Evolutionary conservation across 1,140 invertebrate genomes (phyloP).

Genomic region (Halictus rubicundus): DNA sequence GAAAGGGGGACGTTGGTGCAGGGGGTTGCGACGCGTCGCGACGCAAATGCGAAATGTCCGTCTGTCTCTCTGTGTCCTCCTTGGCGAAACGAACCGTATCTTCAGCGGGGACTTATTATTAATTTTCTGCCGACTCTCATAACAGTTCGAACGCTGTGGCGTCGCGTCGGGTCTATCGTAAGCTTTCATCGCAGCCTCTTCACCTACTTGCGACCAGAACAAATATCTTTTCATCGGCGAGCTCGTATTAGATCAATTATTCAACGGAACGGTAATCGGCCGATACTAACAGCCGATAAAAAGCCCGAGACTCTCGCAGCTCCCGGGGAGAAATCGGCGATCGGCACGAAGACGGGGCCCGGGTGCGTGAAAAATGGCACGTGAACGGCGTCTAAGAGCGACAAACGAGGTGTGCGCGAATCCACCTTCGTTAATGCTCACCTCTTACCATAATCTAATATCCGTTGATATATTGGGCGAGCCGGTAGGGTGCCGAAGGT

Average conservation of each 20-base stretch:
- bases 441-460: constrained; percentile 76
- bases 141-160: no score
- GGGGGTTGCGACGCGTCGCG: not conserved
- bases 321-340: constrained; percentile 59
- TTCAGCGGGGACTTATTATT: no score
- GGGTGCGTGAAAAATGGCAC: constrained; percentile 64
- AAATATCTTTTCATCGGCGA: constrained; percentile 22
- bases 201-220: constrained; percentile 32
- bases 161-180: not conserved
- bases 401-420: constrained; percentile 54
- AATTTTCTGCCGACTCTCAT: no score
- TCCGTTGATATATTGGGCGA: constrained; percentile 75
- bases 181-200: constrained; percentile 27
- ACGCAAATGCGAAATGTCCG: not conserved
- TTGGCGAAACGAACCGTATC: no score
- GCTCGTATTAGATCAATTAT: constrained; percentile 37
- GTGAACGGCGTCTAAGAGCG: constrained; percentile 49
- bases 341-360: constrained; percentile 43
- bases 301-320: constrained; percentile 31
- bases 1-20: constrained; percentile 4
- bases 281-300: constrained; percentile 23
- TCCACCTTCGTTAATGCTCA: constrained; percentile 64
- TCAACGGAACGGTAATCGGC: constrained; percentile 12
- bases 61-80: no score
- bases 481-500: constrained; percentile 72